phyloP scores from a whole-genome alignment of 2,888 invertebrate genomes.

The Buathra laborator region DNA sequence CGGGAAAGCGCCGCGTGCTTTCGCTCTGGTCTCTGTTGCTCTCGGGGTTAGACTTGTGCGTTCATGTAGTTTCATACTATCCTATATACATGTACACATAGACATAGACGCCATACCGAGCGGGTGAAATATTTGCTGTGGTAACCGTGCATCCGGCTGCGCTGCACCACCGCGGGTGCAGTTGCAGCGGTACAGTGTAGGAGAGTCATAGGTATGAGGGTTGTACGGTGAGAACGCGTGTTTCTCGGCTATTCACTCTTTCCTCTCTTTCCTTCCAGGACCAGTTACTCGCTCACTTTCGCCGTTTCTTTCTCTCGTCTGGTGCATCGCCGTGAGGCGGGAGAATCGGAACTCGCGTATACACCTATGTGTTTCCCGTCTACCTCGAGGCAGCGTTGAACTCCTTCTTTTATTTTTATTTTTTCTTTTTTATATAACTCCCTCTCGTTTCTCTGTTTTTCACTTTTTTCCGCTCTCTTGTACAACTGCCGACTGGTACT shows the following conservation, averaged over 20 bases:
- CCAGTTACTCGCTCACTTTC: background rate
- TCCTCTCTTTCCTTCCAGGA: background rate
- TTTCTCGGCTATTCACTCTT: background rate
- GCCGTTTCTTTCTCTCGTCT: conserved; percentile 2
- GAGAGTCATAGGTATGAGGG: background rate
- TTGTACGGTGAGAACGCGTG: conserved; percentile 35
- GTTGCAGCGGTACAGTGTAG: conserved; percentile 41
- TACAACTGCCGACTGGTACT: conserved; percentile 19
- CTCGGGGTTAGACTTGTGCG: background rate
- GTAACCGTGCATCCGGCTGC: conserved; percentile 50
- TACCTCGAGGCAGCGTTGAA: background rate
- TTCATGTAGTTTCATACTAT: background rate
- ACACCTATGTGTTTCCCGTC: conserved; percentile 2
- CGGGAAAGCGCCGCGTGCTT: conserved; percentile 38
- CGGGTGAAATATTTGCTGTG: conserved; percentile 62
- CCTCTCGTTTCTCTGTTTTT: conserved; percentile 7
- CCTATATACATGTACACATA: background rate
- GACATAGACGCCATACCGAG: conserved; percentile 3
- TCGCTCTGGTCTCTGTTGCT: conserved; percentile 24
- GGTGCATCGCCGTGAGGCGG: background rate
- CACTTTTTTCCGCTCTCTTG: conserved; percentile 42
- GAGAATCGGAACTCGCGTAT: background rate
- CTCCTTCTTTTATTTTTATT: background rate
- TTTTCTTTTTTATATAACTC: background rate
- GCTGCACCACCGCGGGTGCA: conserved; percentile 50